phyloP scores from a whole-genome alignment of 2,797 vertebrate species.

The Linurgus olivaceus region DNA sequence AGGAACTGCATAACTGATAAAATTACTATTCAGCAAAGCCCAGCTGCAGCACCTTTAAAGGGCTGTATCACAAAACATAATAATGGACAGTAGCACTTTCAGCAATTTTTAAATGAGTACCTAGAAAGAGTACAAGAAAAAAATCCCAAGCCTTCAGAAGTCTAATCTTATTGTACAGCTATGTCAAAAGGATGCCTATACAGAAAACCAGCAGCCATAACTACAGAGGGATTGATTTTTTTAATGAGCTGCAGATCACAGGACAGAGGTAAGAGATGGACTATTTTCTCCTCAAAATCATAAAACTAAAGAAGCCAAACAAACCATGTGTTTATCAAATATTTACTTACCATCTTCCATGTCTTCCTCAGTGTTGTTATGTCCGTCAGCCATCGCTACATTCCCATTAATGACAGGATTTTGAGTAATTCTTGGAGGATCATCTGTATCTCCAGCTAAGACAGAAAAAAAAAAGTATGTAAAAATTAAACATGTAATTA shows the following conservation, averaged over 20 bases:
- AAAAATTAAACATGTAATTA: neutral
- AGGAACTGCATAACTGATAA: neutral
- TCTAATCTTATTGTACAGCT: neutral
- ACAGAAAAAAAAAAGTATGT: neutral
- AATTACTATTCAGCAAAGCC: neutral
- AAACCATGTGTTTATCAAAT: neutral
- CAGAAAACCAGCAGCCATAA: neutral
- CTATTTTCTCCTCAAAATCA: neutral
- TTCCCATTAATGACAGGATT: conserved; percentile 99
- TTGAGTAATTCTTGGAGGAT: conserved; percentile 96
- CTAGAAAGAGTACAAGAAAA: neutral
- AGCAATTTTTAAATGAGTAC: neutral
- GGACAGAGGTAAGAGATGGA: neutral
- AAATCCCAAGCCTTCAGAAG: neutral
- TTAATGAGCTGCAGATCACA: neutral
- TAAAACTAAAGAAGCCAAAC: neutral
- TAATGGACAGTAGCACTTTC: neutral
- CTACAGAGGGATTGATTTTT: neutral
- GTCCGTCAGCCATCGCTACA: conserved; percentile 94
- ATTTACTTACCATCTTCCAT: conserved; percentile 94
- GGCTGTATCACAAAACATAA: neutral
- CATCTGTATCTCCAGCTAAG: conserved; percentile 95
- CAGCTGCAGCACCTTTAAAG: neutral
- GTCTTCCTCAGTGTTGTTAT: conserved; percentile 97
- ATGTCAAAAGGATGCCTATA: neutral